These are phyloP conservation scores for Coelopa pilipes DNA, from an alignment of 2,888 invertebrate species.

Conservation along the genomic window DNA sequence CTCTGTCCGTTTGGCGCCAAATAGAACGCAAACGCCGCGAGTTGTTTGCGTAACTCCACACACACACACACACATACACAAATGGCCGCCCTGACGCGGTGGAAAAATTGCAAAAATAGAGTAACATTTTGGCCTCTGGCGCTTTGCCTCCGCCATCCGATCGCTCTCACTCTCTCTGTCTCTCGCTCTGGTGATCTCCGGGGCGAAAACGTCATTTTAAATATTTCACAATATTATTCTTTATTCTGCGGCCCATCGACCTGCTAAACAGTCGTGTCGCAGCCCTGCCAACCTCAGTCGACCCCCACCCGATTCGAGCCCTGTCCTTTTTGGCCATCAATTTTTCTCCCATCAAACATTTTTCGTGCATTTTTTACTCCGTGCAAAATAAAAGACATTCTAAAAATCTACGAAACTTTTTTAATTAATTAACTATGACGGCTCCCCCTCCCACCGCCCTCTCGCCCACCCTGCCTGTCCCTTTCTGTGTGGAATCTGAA, in stretches of 20 bases:
- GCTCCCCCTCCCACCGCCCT: not conserved
- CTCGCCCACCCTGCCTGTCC: not conserved
- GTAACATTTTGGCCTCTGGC: too few species aligned
- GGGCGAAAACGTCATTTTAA: conserved; percentile 19
- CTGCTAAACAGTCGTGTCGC: not conserved
- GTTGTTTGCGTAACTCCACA: too few species aligned
- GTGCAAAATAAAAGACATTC: conserved; percentile 17
- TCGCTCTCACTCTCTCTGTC: not conserved
- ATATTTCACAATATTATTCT: conserved; percentile 20
- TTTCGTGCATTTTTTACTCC: not conserved
- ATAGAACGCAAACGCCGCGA: too few species aligned
- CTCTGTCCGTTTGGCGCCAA: too few species aligned
- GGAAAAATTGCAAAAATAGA: not conserved
- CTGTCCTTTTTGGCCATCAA: not conserved
- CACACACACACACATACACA: not conserved
- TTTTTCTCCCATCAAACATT: not conserved
- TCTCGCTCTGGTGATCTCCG: not conserved
- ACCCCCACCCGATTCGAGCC: too few species aligned
- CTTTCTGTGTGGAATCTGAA: conserved; percentile 23
- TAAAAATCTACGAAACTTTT: conserved; percentile 31
- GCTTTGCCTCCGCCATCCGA: too few species aligned
- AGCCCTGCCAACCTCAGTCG: not conserved
- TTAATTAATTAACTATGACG: conserved; percentile 36
- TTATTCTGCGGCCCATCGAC: not conserved
- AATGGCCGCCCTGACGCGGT: not conserved